Percentiles rank a stretch among this genome's conserved stretches.
Evolutionary conservation across 2,888 invertebrate species (phyloP).

Genomic region (Pristionchus maxplancki): DNA sequence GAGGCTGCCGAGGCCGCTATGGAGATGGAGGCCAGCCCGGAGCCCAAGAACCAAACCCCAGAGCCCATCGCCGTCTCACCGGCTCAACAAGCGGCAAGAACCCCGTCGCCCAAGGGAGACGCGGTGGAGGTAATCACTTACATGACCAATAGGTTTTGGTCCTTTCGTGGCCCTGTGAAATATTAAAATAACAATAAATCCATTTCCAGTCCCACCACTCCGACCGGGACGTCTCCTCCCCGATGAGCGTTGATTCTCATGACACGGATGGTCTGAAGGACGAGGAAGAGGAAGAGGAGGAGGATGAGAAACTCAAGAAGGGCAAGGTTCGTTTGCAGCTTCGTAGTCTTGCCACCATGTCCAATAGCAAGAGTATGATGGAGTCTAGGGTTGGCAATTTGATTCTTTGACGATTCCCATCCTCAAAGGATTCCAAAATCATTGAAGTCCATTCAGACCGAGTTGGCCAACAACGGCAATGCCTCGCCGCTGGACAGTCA

Average conservation of each 20-base stretch:
- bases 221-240: slow-evolving; percentile 15
- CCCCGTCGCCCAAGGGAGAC: background rate
- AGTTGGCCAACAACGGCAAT: slow-evolving; percentile 39
- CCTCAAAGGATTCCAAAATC: background rate
- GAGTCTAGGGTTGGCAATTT: background rate
- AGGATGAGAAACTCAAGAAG: slow-evolving; percentile 4
- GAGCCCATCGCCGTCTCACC: background rate
- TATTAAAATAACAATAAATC: no score
- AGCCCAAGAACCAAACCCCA: background rate
- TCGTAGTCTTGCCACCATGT: no score
- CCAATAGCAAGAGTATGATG: no score
- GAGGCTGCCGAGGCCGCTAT: background rate
- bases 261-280: slow-evolving; percentile 47
- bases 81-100: background rate
- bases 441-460: background rate
- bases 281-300: slow-evolving; percentile 41
- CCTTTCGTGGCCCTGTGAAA: no score
- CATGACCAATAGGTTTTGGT: no score
- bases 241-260: slow-evolving; percentile 31
- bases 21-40: background rate
- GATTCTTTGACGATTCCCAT: background rate
- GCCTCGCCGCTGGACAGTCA: slow-evolving; percentile 33
- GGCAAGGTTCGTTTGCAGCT: background rate
- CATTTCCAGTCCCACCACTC: background rate
- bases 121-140: background rate